phyloP scores from a whole-genome alignment of 2,113 vertebrate species.

The Oryzias woworae region DNA sequence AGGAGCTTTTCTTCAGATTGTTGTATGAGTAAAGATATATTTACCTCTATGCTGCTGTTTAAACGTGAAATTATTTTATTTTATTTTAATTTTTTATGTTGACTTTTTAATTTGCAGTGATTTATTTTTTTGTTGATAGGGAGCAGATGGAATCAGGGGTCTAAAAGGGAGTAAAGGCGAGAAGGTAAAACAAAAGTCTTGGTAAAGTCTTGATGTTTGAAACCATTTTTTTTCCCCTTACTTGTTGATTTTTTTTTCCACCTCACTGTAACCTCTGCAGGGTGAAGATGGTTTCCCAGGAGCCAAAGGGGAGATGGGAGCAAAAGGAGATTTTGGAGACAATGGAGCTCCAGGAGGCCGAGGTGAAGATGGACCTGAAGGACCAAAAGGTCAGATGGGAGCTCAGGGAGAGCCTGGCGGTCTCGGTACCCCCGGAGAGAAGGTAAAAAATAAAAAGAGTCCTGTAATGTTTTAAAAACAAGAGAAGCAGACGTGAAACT shows the following conservation, averaged over 20 bases:
- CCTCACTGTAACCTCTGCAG: constrained; percentile 62
- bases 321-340: constrained; percentile 92
- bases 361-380: constrained; percentile 95
- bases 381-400: constrained; percentile 89
- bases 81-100: background rate
- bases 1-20: background rate
- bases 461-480: background rate
- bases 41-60: background rate
- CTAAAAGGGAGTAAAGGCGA: constrained; percentile 95
- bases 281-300: constrained; percentile 97
- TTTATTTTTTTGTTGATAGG: constrained; percentile 73
- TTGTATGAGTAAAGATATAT: too few relatives aligned
- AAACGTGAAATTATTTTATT: background rate
- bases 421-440: constrained; percentile 86
- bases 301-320: constrained; percentile 95
- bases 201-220: background rate
- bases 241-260: background rate
- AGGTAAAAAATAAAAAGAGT: constrained; percentile 73
- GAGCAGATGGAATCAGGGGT: constrained; percentile 93
- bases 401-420: constrained; percentile 86
- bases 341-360: constrained; percentile 82
- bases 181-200: constrained; percentile 83
- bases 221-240: background rate
- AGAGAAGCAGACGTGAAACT: background rate
- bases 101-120: background rate